phyloP scores from a whole-genome alignment of 2,888 invertebrate species.

The Apoda limacodes region DNA sequence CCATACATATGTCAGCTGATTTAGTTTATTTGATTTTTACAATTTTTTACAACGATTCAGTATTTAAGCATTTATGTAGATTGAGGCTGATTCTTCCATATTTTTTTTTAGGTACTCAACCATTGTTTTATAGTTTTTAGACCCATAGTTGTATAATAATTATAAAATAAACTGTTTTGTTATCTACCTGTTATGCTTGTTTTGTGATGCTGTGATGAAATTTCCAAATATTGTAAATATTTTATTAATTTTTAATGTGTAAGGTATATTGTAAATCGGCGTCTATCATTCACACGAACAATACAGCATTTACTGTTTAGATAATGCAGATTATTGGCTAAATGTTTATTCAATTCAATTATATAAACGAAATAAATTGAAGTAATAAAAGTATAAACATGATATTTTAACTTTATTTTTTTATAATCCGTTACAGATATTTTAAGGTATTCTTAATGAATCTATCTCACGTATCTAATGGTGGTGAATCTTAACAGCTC shows the following conservation, averaged over 20 bases:
- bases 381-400: too few species aligned
- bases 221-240: conserved; percentile 68
- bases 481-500: too few species aligned
- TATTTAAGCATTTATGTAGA: conserved; percentile 63
- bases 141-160: conserved; percentile 27
- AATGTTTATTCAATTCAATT: conserved; percentile 68
- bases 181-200: conserved; percentile 62
- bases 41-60: conserved; percentile 30
- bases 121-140: conserved; percentile 54
- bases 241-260: conserved; percentile 50
- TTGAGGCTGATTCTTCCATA: conserved; percentile 45
- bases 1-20: conserved; percentile 4
- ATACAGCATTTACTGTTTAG: conserved; percentile 58
- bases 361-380: conserved; percentile 63
- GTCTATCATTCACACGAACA: conserved; percentile 60
- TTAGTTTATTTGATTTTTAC: conserved; percentile 6
- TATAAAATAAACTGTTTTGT: conserved; percentile 51
- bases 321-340: conserved; percentile 56
- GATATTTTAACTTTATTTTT: neutral
- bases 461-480: too few species aligned
- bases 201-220: conserved; percentile 69
- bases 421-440: neutral
- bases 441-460: too few species aligned
- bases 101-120: conserved; percentile 21
- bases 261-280: conserved; percentile 50